Evolutionary conservation across 2,797 vertebrate species (phyloP), one percentile per base, ranked within the genome.

Genomic region (Mus minutoides): DNA sequence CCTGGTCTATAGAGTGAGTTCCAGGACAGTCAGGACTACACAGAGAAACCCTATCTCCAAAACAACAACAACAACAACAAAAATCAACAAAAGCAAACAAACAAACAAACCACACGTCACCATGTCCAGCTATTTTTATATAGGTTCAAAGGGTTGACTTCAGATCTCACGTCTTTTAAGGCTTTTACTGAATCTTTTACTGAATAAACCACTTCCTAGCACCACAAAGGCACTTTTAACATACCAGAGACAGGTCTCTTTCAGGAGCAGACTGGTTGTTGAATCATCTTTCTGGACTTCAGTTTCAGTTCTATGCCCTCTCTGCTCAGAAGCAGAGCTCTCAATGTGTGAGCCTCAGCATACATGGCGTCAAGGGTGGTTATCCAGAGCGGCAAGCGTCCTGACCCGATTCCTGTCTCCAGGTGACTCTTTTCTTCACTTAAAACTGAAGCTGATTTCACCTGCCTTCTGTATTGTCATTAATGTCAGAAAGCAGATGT

Each of bases 341-440:
- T 58, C 37, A 14, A 5, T 54, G 16, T 40, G 40, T 26, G 22
- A 62, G 24, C 37, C 71, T 46, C 71, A 24, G 2, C 29, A 76
- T 13, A 29, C 40, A 58, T 0, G 3, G 26, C 12, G 12, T 5
- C 0, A 1, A 43, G 71, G 26, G 13, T 46, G 37, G 22, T 34
- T 43, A 37, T 73, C 16, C 0, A 17, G 54, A 88, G 37, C 17
- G 22, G 37, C 11, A 43, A 11, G 9, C 9, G 58, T 19, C 16
- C 69, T 43, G n/a, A 16, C 17, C 54, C 12, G 52, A 26, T 88
- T 88, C 54, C 71, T 34, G 11, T 76, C 69, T 22, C 69, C 37
- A 22, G n/a, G 16, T 75, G 26, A 54, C 26, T 58, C 52, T 88
- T 73, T 58, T 43, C 22, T 37, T 58, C 86, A 22, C 26, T 24